A percentile compares a stretch with the other conserved stretches of the same genome.
Conservation (phyloP, 2,888 invertebrate genomes). For the Leptopilina drosophilae region DNA sequence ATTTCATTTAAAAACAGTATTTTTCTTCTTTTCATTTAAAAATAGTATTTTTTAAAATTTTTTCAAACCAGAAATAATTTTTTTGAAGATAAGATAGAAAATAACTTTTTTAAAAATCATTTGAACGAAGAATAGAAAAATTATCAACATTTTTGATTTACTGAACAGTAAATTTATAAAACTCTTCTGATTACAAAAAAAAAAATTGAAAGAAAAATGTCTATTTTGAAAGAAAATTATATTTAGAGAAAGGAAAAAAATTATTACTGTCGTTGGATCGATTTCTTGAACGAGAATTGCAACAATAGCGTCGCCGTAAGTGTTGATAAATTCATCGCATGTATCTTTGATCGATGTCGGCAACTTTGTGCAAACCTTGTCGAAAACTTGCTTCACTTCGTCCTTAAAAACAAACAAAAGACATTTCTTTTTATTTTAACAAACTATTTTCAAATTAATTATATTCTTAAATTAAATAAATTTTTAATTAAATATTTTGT, state of each 20-base stretch:
- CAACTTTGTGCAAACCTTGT: conserved; percentile 84
- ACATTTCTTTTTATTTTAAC: background rate
- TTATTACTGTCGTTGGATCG: conserved; percentile 84
- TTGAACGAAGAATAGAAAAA: no score
- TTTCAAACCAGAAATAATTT: background rate
- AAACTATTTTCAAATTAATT: background rate
- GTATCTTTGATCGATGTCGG: conserved; percentile 81
- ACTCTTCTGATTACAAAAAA: no score
- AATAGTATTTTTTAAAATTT: no score
- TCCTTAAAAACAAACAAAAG: conserved; percentile 78
- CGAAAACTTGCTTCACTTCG: conserved; percentile 83
- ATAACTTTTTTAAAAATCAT: no score
- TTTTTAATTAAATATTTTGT: no score
- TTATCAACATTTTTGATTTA: no score
- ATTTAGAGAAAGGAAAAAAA: background rate
- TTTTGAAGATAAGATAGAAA: background rate
- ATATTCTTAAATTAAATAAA: no score
- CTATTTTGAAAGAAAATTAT: background rate
- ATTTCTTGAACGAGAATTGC: conserved; percentile 88
- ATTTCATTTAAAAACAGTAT: no score
- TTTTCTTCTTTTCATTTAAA: no score
- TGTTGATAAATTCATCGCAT: conserved; percentile 86
- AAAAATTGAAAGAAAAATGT: no score
- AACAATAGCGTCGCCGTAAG: conserved; percentile 89
- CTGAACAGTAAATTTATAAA: no score